These are phyloP conservation scores for Metridium senile DNA, from an alignment of 92 coral and sea anemone species.

Conservation along the genomic window DNA sequence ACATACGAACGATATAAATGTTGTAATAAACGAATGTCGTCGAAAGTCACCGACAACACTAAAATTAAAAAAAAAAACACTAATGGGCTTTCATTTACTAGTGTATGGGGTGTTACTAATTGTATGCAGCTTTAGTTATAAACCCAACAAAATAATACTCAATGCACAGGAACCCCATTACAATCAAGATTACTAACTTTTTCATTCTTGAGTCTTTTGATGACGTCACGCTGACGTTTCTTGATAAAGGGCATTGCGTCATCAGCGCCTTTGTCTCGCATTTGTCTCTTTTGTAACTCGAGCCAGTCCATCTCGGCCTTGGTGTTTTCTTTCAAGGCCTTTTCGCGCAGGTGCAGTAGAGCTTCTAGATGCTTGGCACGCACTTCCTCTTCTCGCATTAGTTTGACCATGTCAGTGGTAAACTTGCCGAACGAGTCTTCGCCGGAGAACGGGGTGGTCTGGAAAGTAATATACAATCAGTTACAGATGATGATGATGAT, in stretches of 20 bases:
- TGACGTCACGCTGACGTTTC: conserved; percentile 89
- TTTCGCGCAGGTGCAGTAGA: conserved; percentile 93
- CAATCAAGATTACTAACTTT: conserved; percentile 56
- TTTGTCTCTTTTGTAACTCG: conserved; percentile 86
- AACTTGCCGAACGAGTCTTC: conserved; percentile 97
- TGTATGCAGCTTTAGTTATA: neutral
- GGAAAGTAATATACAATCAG: neutral
- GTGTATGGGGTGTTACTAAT: no score
- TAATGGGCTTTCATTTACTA: no score
- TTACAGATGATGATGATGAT: neutral
- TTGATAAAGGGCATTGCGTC: conserved; percentile 98
- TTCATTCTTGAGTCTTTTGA: conserved; percentile 86
- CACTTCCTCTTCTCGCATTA: conserved; percentile 92
- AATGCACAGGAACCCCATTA: neutral
- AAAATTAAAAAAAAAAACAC: no score
- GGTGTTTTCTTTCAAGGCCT: conserved; percentile 97
- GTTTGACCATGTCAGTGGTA: conserved; percentile 93
- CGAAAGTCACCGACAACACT: neutral
- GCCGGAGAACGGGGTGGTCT: conserved; percentile 79
- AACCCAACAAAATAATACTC: neutral
- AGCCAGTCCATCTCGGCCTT: conserved; percentile 99
- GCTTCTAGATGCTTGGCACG: conserved; percentile 95
- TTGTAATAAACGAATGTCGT: no score
- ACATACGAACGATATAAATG: neutral
- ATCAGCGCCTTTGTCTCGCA: conserved; percentile 93